Evolutionary conservation across 2,888 invertebrate species (phyloP).

Genomic region (Spodoptera littoralis): DNA sequence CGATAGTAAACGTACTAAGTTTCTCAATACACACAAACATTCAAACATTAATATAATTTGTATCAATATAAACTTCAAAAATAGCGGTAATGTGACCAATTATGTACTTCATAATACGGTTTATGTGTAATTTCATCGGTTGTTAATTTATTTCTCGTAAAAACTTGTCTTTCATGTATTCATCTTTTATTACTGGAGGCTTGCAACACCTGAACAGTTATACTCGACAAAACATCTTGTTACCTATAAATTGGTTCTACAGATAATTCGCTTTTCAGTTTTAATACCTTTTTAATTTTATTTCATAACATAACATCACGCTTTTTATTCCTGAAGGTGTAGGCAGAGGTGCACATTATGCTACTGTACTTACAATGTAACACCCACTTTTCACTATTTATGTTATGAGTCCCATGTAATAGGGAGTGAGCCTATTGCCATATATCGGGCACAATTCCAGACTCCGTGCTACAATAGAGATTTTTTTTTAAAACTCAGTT

Average conservation of each 20-base stretch:
- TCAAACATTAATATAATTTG: not conserved
- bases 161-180: constrained; percentile 28
- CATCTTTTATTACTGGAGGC: constrained; percentile 38
- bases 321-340: no score
- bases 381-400: no score
- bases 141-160: constrained; percentile 46
- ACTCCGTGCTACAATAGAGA: no score
- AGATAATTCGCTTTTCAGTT: not conserved
- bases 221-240: constrained; percentile 31
- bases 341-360: no score
- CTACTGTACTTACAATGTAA: no score
- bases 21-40: constrained; percentile 6
- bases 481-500: no score
- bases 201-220: constrained; percentile 34
- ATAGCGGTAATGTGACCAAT: constrained; percentile 12
- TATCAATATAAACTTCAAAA: constrained; percentile 12
- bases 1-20: constrained; percentile 6
- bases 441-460: no score
- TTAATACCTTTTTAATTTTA: not conserved
- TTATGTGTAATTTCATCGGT: constrained; percentile 39
- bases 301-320: no score
- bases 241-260: not conserved
- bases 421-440: no score
- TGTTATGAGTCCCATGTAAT: no score
- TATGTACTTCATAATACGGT: constrained; percentile 42